Evolutionary conservation across 2,888 invertebrate species (phyloP), one percentile per base, ranked within the genome.

Genomic region (Synergus japonicus): DNA sequence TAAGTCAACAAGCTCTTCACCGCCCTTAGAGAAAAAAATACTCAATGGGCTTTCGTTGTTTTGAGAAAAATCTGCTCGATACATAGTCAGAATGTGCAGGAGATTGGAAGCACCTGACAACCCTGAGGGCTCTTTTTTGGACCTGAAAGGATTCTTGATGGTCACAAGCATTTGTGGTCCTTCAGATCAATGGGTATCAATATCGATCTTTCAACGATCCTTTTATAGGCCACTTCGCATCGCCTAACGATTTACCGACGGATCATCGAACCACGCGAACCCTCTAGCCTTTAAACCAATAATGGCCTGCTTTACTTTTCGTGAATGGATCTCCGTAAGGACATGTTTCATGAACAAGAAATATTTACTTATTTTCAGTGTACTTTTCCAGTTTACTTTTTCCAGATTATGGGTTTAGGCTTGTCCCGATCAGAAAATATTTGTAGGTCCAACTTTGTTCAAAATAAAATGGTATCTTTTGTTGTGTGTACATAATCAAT

Each of bases 1-100:
- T 92, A 88, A 92, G 91, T 92, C 92, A 92, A 92, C 91, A 92
- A 85, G 83, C 84, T 84, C 83, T 84, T 85, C 83, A 83, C 81
- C 82, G 82, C 81, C 79, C 80, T 49, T 76, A 76, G 76, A 83
- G 78, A 78, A 76, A 29, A 76, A 82, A 78, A 76, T 63, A 82
- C 84, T 85, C 83, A 86, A 84, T 82, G 83, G 83, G 76, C 83
- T 84, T 83, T 84, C 85, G 82, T 85, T 80, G 81, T 79, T 82
- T 83, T 81, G 79, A 78, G 73, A 77, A 82, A 84, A 85, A 86
- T 87, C 86, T 84, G 81, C 85, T 87, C 82, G 81, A 84, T 83
- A 85, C 85, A 84, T 83, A 84, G 80, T 76, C 66, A 77, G 64
- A 63, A 79, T 81, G 82, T 76, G 82, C 79, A 84, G 84, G 82